phyloP scores from a whole-genome alignment of 1,140 invertebrate species.

The Cyphomyrmex costatus region DNA sequence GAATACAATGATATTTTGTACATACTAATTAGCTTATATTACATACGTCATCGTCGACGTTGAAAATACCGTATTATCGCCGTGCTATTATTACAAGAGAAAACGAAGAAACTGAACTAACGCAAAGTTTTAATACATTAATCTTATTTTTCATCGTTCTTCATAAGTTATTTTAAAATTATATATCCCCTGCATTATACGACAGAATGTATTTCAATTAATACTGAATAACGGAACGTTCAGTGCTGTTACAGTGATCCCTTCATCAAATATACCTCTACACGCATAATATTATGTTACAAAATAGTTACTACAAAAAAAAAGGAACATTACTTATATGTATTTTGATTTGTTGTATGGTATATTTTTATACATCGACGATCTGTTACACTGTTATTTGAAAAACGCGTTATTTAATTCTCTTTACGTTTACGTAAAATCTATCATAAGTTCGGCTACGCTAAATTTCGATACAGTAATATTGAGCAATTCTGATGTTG shows the following conservation, averaged over 20 bases:
- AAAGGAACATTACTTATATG: conserved; percentile 7
- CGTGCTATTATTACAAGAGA: conserved; percentile 23
- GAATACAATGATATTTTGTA: conserved; percentile 39
- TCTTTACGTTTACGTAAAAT: conserved; percentile 50
- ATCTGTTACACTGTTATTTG: conserved; percentile 33
- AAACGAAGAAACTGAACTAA: conserved; percentile 13
- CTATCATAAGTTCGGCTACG: conserved; percentile 59
- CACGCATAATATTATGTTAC: not conserved
- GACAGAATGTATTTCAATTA: conserved; percentile 22
- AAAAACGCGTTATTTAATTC: conserved; percentile 46
- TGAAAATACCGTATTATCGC: conserved; percentile 44
- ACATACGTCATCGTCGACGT: conserved; percentile 17
- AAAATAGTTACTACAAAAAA: not conserved
- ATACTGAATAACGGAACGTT: conserved; percentile 56
- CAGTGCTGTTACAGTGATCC: conserved; percentile 5
- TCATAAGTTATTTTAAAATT: conserved; percentile 2
- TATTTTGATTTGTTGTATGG: conserved; percentile 36
- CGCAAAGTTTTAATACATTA: conserved; percentile 32
- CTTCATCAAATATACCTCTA: conserved; percentile 7
- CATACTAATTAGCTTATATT: conserved; percentile 48
- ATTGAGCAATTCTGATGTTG: conserved; percentile 71
- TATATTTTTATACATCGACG: conserved; percentile 20
- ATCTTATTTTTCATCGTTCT: not conserved
- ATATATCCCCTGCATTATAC: not conserved
- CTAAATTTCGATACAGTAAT: conserved; percentile 59